Percentiles rank a stretch among this genome's conserved stretches.
phyloP scores from a whole-genome alignment of 2,888 invertebrate species.

The Strigamia crassipes region DNA sequence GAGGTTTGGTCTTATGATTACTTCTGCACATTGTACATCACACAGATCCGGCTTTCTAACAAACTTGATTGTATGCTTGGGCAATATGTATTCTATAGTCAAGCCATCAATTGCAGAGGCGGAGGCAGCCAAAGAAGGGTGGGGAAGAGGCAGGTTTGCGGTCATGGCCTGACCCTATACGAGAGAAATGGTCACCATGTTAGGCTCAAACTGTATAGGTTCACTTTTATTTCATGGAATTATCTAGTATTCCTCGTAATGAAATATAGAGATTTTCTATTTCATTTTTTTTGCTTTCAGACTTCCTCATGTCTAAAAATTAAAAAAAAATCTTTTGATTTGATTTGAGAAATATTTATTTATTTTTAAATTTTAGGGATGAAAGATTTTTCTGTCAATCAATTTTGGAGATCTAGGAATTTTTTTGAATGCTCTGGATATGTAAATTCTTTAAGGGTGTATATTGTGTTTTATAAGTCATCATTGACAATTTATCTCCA shows the following conservation, averaged over 20 bases:
- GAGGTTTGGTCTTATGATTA: too few relatives aligned
- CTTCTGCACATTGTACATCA: too few relatives aligned
- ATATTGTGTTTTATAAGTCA: too few relatives aligned
- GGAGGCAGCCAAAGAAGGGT: background rate
- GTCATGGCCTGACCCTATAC: background rate
- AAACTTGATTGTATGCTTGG: background rate
- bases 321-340: background rate
- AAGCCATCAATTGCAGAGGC: background rate
- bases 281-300: background rate
- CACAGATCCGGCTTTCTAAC: background rate
- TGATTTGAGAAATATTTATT: background rate
- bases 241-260: background rate
- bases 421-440: too few relatives aligned
- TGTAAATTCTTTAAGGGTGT: too few relatives aligned
- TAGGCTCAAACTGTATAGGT: conserved; percentile 10
- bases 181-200: conserved; percentile 3
- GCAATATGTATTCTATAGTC: background rate
- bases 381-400: too few relatives aligned
- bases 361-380: too few relatives aligned
- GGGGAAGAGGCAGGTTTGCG: background rate
- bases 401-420: too few relatives aligned
- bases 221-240: conserved; percentile 1
- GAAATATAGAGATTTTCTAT: background rate
- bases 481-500: too few relatives aligned
- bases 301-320: background rate